phyloP scores from a whole-genome alignment of 2,888 invertebrate species.

The Mythimna pallens region DNA sequence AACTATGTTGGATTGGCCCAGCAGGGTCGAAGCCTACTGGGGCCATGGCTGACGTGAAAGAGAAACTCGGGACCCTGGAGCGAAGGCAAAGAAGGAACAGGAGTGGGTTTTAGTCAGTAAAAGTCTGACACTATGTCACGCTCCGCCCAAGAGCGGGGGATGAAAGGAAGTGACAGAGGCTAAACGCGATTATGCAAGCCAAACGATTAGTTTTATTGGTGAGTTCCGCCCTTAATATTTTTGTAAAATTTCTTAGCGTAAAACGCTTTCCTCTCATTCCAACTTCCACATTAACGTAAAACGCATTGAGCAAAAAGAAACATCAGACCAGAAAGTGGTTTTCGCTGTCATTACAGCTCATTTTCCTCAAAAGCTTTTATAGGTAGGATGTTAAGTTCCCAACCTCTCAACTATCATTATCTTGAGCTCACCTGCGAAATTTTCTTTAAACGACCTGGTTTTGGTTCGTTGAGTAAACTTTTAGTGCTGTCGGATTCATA shows the following conservation, averaged over 20 bases:
- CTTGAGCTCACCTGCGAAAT: constrained; percentile 75
- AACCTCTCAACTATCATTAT: constrained; percentile 80
- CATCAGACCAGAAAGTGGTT: constrained; percentile 80
- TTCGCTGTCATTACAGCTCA: constrained; percentile 83
- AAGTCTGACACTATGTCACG: too few relatives aligned
- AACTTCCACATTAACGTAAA: constrained; percentile 67
- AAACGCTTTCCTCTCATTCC: constrained; percentile 29
- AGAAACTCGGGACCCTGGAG: too few relatives aligned
- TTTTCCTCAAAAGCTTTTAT: constrained; percentile 82
- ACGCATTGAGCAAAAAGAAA: constrained; percentile 79
- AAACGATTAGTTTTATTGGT: too few relatives aligned
- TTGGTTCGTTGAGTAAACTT: constrained; percentile 52
- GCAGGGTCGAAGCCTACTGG: too few relatives aligned
- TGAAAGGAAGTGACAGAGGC: too few relatives aligned
- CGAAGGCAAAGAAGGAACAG: too few relatives aligned
- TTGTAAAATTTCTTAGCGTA: constrained; percentile 7
- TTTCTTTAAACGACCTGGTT: constrained; percentile 61
- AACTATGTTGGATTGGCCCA: constrained; percentile 31
- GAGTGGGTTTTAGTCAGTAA: too few relatives aligned
- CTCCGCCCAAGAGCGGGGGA: too few relatives aligned
- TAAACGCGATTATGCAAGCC: too few relatives aligned
- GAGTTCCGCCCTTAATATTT: constrained; percentile 2
- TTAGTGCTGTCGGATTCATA: constrained; percentile 35
- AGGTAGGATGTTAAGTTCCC: constrained; percentile 71
- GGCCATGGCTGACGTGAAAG: too few relatives aligned